Conservation (phyloP, 1,140 invertebrate species). For the Psix sp. region DNA sequence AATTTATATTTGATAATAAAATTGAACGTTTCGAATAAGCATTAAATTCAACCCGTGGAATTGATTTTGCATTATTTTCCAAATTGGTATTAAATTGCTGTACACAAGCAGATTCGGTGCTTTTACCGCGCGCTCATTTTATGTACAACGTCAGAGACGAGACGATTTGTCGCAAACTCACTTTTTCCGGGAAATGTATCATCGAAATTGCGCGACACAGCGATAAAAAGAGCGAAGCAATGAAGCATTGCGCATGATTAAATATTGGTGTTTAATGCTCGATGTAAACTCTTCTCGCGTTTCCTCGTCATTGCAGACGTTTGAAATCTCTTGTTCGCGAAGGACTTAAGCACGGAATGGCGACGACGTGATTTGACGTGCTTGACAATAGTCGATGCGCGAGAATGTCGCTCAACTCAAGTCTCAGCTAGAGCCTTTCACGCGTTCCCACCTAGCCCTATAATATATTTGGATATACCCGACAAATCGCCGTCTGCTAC, state of each 20-base stretch:
- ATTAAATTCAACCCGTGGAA: too few relatives aligned
- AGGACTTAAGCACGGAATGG: constrained; percentile 56
- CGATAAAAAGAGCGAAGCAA: constrained; percentile 22
- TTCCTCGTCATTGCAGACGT: constrained; percentile 50
- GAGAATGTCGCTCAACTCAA: constrained; percentile 53
- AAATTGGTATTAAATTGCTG: constrained; percentile 20
- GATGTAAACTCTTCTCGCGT: constrained; percentile 35
- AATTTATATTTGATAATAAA: too few relatives aligned
- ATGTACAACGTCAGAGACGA: constrained; percentile 22
- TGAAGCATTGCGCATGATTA: constrained; percentile 34
- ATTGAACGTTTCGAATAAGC: too few relatives aligned
- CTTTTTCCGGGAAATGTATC: constrained; percentile 48
- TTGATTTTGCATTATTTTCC: too few relatives aligned
- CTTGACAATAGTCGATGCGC: constrained; percentile 61
- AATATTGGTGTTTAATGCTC: constrained; percentile 47
- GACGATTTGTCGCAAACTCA: constrained; percentile 27
- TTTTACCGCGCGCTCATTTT: constrained; percentile 14
- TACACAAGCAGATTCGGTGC: constrained; percentile 5
- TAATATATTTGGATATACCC: constrained; percentile 65
- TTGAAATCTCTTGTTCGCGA: constrained; percentile 58
- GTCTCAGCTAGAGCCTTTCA: constrained; percentile 53
- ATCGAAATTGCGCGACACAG: constrained; percentile 9
- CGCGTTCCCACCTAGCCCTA: constrained; percentile 55
- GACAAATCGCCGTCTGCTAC: constrained; percentile 58
- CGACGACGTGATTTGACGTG: constrained; percentile 61